Conservation (phyloP, 2,797 vertebrate species). For the Nyctibius grandis region DNA sequence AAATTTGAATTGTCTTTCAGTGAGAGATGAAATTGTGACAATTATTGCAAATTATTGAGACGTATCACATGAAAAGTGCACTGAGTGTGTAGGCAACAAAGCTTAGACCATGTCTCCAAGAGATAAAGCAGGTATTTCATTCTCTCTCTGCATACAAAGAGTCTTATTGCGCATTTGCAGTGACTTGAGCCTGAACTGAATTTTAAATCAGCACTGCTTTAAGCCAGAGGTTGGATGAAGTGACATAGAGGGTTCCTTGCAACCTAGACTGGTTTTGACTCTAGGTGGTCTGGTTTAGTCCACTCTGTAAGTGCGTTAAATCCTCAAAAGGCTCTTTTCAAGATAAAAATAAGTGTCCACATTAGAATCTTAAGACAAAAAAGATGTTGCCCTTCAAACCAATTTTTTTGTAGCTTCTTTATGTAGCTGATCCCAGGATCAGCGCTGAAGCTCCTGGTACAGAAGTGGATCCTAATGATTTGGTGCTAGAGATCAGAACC, state of each 20-base stretch:
- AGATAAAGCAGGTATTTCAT: not conserved
- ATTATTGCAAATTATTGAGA: not conserved
- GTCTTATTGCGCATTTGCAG: not conserved
- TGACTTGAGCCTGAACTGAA: not conserved
- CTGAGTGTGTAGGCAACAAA: not conserved
- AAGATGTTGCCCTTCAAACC: not conserved
- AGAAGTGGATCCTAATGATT: not conserved
- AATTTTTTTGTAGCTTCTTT: not conserved
- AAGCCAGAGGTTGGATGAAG: not conserved
- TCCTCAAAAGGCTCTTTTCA: not conserved
- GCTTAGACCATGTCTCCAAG: not conserved
- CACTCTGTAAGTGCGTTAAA: not conserved
- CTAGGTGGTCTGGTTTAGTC: not conserved
- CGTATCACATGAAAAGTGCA: not conserved
- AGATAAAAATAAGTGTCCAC: not conserved
- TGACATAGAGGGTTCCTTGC: not conserved
- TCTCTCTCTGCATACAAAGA: not conserved
- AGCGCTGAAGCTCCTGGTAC: not conserved
- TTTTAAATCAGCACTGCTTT: not conserved
- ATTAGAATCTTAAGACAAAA: not conserved
- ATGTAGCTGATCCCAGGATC: not conserved
- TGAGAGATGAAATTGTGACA: not conserved
- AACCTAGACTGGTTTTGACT: not conserved
- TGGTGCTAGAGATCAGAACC: not conserved
- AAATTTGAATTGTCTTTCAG: not conserved